Base-by-base conservation (phyloP, 2,888 invertebrate genomes). In the Pristionchus fissidentatus region DNA sequence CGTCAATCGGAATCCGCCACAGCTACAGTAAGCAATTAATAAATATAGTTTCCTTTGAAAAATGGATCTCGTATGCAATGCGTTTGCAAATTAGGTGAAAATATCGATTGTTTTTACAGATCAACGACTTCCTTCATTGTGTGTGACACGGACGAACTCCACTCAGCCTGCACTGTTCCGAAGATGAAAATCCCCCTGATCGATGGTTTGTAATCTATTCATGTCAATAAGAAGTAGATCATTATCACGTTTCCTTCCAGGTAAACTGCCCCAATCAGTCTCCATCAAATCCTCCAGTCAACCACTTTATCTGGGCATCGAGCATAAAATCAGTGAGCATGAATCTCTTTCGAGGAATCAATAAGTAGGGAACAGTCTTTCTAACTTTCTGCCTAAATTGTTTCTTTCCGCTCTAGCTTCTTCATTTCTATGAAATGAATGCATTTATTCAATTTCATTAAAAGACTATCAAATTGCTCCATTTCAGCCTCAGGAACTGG, bases 1-100 rank as follows among this genome's bases (percentile, higher is more conserved):
- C 13, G 77, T 52, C 10, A 90, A 92, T 84, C 85, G 86, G n/a
- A 92, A 92, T 83, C 88, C 88, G 2, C 81, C 85, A 10, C 60
- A 60, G 26, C 22, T 49, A 75, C 49, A 46, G 75, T 75, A 43
- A 10, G 29, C 41, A 46, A 32, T n/a, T 43, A n/a, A n/a, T n/a
- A n/a, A n/a, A 60, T 8, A 60, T 60, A 22, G 8, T 60, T 60
- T 60, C 26, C 60, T 13, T 49, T 49, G 49, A 49, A n/a, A n/a
- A n/a, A n/a, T 62, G 3, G 35, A 3, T 3, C 4, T 62, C 15
- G 62, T 19, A 8, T 26, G 22, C n/a, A n/a, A n/a, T n/a, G 57
- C 1, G 22, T 5, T 26, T 26, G 57, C 15, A 29, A 29, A 26
- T 8, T 22, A n/a, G 10, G 4, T 5, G 7, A 57, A 57, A 57